A percentile compares a stretch with the other conserved stretches of the same genome.
Conservation (phyloP, 2,113 vertebrate genomes). For the Poecile atricapillus region DNA sequence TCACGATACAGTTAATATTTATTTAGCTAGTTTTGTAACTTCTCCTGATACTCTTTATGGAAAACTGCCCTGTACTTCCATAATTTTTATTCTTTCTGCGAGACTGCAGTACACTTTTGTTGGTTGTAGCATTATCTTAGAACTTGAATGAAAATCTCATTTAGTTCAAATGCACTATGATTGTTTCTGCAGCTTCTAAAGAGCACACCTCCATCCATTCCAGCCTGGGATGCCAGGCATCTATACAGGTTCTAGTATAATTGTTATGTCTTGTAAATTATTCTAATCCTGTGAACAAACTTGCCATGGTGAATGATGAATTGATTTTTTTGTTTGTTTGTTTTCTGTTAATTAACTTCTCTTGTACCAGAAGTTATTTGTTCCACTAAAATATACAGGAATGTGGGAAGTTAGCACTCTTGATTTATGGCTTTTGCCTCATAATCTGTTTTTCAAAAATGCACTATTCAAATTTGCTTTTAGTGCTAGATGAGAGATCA, state of each 20-base stretch:
- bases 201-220: not conserved
- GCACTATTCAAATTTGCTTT: constrained; percentile 4
- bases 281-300: not conserved
- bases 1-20: not conserved
- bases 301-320: not conserved
- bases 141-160: not conserved
- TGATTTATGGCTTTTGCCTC: not conserved
- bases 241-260: not conserved
- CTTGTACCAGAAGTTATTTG: not conserved
- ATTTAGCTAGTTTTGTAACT: not conserved
- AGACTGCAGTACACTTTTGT: not conserved
- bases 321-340: not conserved
- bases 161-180: not conserved
- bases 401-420: not conserved
- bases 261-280: not conserved
- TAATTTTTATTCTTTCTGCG: not conserved
- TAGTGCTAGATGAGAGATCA: not conserved
- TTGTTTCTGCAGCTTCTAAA: not conserved
- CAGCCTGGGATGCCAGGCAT: not conserved
- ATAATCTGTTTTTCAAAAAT: not conserved
- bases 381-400: not conserved
- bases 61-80: not conserved
- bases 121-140: not conserved
- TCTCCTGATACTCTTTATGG: not conserved
- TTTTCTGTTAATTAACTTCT: not conserved